phyloP scores from a whole-genome alignment of 1,140 invertebrate species.

The Bombyx mori region ASM3026992v2 NC_085118.1:11679001-11679500 shows the following conservation, averaged over 20 bases:
- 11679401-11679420: constrained; percentile 51
- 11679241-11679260: constrained; percentile 45
- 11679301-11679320: constrained; percentile 47
- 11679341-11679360: constrained; percentile 49
- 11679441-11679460: constrained; percentile 28
- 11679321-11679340: constrained; percentile 51
- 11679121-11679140: too few species aligned
- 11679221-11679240: constrained; percentile 52
- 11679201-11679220: constrained; percentile 1
- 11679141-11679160: too few species aligned
- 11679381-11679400: constrained; percentile 52
- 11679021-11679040: too few species aligned
- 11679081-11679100: too few species aligned
- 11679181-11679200: too few species aligned
- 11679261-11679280: constrained; percentile 30
- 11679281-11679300: constrained; percentile 42
- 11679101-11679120: too few species aligned
- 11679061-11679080: too few species aligned
- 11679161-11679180: too few species aligned
- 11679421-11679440: constrained; percentile 37
- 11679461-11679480: constrained; percentile 50
- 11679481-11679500: constrained; percentile 43
- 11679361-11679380: constrained; percentile 45
- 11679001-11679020: too few species aligned
- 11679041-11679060: too few species aligned